Percentiles rank a stretch among this genome's conserved stretches.
These are phyloP conservation scores for Saccostrea glomerata DNA, from an alignment of 1,140 invertebrate genomes.

Conservation along the genomic window DNA sequence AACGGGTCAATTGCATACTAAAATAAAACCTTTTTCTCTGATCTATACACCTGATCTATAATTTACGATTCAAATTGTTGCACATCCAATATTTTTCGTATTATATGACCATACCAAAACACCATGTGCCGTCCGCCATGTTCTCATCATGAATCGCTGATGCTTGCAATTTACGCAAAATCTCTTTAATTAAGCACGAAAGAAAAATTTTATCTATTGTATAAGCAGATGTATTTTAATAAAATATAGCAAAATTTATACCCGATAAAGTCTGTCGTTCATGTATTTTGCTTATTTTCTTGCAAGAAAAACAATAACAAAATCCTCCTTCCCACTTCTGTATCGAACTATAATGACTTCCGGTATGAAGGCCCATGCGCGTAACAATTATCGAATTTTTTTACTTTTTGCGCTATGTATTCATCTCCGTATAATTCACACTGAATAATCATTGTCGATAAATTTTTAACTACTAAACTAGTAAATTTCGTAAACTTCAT, in stretches of 20 bases:
- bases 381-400: background rate
- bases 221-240: background rate
- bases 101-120: background rate
- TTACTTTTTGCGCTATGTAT: background rate
- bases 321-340: constrained; percentile 26
- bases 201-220: background rate
- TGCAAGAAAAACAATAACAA: constrained; percentile 29
- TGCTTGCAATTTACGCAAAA: constrained; percentile 24
- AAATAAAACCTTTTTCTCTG: too few species aligned
- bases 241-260: background rate
- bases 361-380: background rate
- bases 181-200: constrained; percentile 19
- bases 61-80: background rate
- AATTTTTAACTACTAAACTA: too few species aligned
- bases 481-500: too few species aligned
- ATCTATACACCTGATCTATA: background rate
- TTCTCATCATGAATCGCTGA: constrained; percentile 27
- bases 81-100: background rate
- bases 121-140: constrained; percentile 33
- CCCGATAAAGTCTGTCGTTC: background rate
- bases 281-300: constrained; percentile 23
- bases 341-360: constrained; percentile 8
- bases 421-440: too few species aligned
- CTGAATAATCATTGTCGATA: too few species aligned
- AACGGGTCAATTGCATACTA: too few species aligned